Evolutionary conservation across 2,888 invertebrate species (phyloP), one percentile per base, ranked within the genome.

Genomic region (Fabriciana adippe): DNA sequence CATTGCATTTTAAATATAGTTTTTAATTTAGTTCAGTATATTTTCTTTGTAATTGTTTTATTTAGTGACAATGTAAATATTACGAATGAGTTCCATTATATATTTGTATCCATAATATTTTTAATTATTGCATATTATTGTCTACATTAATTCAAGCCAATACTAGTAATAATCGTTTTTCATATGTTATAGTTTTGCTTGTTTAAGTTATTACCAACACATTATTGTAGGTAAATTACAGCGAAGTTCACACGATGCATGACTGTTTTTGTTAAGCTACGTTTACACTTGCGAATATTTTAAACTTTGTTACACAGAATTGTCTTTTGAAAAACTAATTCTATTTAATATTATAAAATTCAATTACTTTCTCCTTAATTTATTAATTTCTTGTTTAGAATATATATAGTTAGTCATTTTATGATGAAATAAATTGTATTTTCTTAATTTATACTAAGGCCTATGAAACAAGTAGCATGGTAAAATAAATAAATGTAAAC

Each of bases 161-260:
- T 41, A 41, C 11, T 41, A 41, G 35, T 41, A 35, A 41, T 41
- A 41, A 41, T 41, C 35, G 35, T 41, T 41, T 41, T 41, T 11
- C 8, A 41, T 41, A 41, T 11, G 35, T 41, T 41, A 41, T 41
- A 41, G 35, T 41, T 84, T 74, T 78, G 82, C 80, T 79, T 86
- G 87, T 87, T 87, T 89, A 87, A 86, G 81, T 76, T 78, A 83
- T 81, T 88, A 87, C 84, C 81, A 75, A 78, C 88, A 85, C 85
- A 81, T 80, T 31, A 26, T 53, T 48, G 64, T 60, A 55, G 35
- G 59, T 64, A 60, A 69, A 67, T 64, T 51, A 54, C 53, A 60
- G 26, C 50, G 15, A 15, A 15, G 35, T 61, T 51, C 51, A 61
- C 16, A 8, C 47, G 14, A 21, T 31, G n/a, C n/a, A 18, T 45